These are phyloP conservation scores for Eucidaris tribuloides DNA, from an alignment of 35 echinoderm and acorn worm species.

Conservation along the genomic window DNA sequence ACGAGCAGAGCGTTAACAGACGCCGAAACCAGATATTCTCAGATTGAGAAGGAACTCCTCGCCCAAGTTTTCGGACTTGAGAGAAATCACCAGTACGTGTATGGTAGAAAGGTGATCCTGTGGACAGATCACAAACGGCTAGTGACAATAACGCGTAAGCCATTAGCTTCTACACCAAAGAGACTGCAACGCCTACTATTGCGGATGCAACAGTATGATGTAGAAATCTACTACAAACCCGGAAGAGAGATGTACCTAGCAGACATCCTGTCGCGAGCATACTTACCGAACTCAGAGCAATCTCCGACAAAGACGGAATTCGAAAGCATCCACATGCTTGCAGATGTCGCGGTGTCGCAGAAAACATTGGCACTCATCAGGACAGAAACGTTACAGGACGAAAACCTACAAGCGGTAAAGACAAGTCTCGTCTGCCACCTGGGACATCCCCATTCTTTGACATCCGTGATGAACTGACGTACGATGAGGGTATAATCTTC, in stretches of 20 bases:
- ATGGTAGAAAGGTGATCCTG: constrained; percentile 5
- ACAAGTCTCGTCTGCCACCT: neutral
- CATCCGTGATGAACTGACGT: constrained; percentile 49
- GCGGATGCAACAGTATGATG: constrained; percentile 54
- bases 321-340: constrained; percentile 61
- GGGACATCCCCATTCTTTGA: constrained; percentile 4
- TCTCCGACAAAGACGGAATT: constrained; percentile 26
- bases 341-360: too few relatives aligned
- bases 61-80: constrained; percentile 61
- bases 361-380: too few relatives aligned
- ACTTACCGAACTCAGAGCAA: neutral
- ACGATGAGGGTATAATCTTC: constrained; percentile 41
- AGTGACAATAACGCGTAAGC: constrained; percentile 47
- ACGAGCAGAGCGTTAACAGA: constrained; percentile 23
- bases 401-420: neutral
- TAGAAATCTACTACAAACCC: constrained; percentile 57
- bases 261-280: constrained; percentile 57
- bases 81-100: constrained; percentile 21
- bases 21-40: constrained; percentile 23
- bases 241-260: constrained; percentile 53
- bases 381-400: constrained; percentile 26
- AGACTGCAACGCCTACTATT: constrained; percentile 56
- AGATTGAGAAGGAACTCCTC: constrained; percentile 13
- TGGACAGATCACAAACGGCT: constrained; percentile 81
- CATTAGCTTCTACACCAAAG: constrained; percentile 57